These are phyloP conservation scores for Cryptocephalus primarius DNA, from an alignment of 2,888 invertebrate species.

Conservation along the genomic window DNA sequence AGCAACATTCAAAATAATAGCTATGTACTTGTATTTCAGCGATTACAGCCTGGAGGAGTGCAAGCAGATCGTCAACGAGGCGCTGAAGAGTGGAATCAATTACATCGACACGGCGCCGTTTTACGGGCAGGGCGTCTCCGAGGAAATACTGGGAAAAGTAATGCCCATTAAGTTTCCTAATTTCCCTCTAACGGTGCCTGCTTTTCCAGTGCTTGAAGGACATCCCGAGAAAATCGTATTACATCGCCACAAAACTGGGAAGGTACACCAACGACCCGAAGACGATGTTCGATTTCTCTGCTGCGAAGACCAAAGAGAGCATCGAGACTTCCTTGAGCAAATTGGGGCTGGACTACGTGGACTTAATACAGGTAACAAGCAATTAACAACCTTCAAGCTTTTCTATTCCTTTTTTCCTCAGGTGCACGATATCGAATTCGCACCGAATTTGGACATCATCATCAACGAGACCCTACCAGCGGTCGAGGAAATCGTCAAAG, in stretches of 20 bases:
- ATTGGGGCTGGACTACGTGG: constrained; percentile 72
- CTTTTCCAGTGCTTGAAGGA: constrained; percentile 54
- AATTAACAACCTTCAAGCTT: neutral
- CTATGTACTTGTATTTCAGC: constrained; percentile 34
- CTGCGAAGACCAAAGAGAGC: constrained; percentile 60
- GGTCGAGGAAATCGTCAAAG: constrained; percentile 59
- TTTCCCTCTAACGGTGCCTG: neutral
- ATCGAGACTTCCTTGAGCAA: constrained; percentile 63
- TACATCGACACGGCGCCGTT: constrained; percentile 88
- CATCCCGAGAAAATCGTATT: constrained; percentile 73
- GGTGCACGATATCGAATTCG: constrained; percentile 92
- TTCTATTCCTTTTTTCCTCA: constrained; percentile 28
- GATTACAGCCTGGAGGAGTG: constrained; percentile 54
- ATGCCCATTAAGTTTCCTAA: neutral
- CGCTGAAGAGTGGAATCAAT: constrained; percentile 73
- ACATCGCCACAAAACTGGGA: constrained; percentile 86
- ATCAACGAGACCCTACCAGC: constrained; percentile 80
- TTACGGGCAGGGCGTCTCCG: constrained; percentile 84
- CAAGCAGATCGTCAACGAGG: constrained; percentile 55
- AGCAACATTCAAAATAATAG: too few species aligned
- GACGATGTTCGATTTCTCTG: constrained; percentile 79
- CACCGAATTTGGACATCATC: constrained; percentile 60
- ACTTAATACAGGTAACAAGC: constrained; percentile 70
- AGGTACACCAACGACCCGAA: constrained; percentile 62
- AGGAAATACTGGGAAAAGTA: constrained; percentile 71